phyloP scores from a whole-genome alignment of 1,140 invertebrate genomes.

The Uloborus diversus region DNA sequence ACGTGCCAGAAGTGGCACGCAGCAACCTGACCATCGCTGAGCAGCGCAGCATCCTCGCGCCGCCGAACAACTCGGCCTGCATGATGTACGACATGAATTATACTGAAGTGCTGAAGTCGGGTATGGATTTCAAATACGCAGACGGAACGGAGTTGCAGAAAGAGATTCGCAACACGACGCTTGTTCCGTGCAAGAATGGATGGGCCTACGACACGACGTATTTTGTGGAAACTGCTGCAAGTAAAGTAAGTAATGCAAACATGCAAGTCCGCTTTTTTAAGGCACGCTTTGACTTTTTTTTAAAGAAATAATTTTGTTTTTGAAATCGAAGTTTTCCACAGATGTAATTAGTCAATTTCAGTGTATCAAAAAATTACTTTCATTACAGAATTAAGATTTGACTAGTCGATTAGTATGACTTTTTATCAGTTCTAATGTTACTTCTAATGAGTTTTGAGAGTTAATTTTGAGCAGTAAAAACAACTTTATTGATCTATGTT shows the following conservation, averaged over 20 bases:
- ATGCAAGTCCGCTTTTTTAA: no score
- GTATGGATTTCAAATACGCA: no score
- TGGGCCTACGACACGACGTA: constrained; percentile 65
- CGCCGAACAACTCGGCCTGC: constrained; percentile 38
- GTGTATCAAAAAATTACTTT: neutral
- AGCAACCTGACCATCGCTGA: constrained; percentile 56
- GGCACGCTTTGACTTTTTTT: no score
- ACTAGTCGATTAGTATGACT: no score
- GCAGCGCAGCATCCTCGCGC: constrained; percentile 12
- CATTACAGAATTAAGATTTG: no score
- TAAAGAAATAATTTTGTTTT: constrained; percentile 8
- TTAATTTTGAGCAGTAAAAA: no score
- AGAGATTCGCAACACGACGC: constrained; percentile 7
- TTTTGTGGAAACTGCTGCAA: constrained; percentile 66
- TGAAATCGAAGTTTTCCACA: neutral
- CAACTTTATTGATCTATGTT: no score
- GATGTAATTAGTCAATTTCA: neutral
- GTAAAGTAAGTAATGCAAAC: constrained; percentile 64
- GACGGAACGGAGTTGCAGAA: neutral
- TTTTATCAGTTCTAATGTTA: no score
- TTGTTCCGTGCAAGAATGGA: constrained; percentile 61
- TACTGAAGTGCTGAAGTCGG: constrained; percentile 33
- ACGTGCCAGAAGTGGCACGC: constrained; percentile 50
- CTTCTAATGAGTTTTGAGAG: no score
- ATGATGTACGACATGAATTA: constrained; percentile 62